These are phyloP conservation scores for Drosophila kurseongensis DNA, from an alignment of 1,140 invertebrate genomes.

Conservation along the genomic window DNA sequence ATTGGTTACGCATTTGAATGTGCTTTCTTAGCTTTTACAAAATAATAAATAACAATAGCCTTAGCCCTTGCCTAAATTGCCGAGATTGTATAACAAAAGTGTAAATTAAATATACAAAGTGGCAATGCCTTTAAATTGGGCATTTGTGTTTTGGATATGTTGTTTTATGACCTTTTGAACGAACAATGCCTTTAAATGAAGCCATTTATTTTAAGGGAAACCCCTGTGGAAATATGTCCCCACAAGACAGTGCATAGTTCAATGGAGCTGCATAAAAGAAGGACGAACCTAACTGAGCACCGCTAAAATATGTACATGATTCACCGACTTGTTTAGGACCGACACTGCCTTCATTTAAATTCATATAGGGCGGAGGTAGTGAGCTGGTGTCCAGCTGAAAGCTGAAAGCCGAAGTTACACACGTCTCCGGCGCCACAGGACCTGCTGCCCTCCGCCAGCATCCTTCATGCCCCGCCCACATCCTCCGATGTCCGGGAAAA, in stretches of 20 bases:
- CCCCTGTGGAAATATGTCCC: neutral
- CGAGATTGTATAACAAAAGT: neutral
- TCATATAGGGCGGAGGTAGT: constrained; percentile 50
- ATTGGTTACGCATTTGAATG: too few relatives aligned
- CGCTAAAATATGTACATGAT: constrained; percentile 76
- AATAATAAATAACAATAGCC: too few relatives aligned
- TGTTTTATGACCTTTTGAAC: neutral
- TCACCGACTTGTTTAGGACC: constrained; percentile 54
- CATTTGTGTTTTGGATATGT: neutral
- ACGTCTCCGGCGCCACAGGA: constrained; percentile 39
- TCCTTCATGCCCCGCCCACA: neutral
- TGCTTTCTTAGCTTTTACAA: too few relatives aligned
- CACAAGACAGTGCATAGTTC: constrained; percentile 33
- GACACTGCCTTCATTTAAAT: constrained; percentile 69
- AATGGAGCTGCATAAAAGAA: constrained; percentile 36
- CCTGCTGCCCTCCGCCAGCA: constrained; percentile 14
- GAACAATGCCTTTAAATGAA: constrained; percentile 5
- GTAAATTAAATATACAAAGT: constrained; percentile 1
- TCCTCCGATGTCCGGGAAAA: constrained; percentile 11
- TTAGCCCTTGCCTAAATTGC: neutral
- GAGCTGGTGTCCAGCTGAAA: constrained; percentile 32
- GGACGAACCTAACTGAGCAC: constrained; percentile 29
- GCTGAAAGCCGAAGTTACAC: constrained; percentile 30
- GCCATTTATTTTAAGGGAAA: neutral
- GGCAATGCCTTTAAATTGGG: neutral